These are phyloP conservation scores for Belgica antarctica DNA, from an alignment of 2,888 invertebrate genomes.

Conservation along the genomic window DNA sequence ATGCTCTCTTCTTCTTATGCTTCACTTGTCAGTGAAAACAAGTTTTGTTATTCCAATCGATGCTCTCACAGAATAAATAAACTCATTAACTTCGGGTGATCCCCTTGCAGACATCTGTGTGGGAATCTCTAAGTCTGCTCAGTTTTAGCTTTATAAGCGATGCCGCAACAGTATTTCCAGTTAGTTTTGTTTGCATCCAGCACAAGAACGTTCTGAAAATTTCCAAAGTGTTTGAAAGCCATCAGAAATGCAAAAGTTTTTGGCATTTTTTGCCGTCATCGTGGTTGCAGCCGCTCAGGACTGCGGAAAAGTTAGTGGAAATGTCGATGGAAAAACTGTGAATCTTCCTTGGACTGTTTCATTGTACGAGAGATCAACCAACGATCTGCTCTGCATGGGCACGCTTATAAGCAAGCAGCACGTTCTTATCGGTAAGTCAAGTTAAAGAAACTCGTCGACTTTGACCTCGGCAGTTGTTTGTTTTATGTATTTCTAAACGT, in stretches of 20 bases:
- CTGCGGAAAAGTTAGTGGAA: background rate
- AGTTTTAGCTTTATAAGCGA: conserved; percentile 7
- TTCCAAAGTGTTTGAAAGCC: background rate
- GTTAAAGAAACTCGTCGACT: too few species aligned
- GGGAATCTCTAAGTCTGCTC: too few species aligned
- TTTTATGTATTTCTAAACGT: background rate
- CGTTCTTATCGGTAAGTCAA: conserved; percentile 9
- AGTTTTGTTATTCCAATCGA: too few species aligned
- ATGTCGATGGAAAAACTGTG: background rate
- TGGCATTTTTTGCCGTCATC: background rate
- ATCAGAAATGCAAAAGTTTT: too few species aligned
- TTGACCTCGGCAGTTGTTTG: background rate
- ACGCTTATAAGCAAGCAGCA: background rate
- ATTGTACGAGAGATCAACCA: background rate
- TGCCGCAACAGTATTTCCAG: background rate
- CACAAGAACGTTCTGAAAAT: background rate
- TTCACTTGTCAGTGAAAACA: too few species aligned
- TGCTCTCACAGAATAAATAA: too few species aligned
- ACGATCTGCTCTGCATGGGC: background rate
- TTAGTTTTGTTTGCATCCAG: background rate
- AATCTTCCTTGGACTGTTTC: background rate
- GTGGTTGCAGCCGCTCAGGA: background rate
- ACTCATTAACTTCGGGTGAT: too few species aligned
- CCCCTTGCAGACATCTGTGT: too few species aligned
- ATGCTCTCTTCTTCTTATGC: too few species aligned